Evolutionary conservation across 2,888 invertebrate species (phyloP), one percentile per base, ranked within the genome.

Genomic region (Sesamia inferens): DNA sequence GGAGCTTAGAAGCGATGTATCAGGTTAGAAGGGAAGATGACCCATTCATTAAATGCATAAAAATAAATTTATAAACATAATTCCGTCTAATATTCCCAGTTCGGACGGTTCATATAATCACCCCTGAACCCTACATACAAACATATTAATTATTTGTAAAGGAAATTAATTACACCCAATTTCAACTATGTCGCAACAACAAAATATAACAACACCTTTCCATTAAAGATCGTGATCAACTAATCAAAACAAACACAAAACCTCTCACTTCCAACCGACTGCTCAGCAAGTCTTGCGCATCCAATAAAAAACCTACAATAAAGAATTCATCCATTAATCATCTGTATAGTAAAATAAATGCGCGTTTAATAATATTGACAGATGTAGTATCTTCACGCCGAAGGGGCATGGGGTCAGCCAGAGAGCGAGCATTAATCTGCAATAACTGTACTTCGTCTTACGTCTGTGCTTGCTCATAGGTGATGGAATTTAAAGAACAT

Each of bases 321-420:
- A 84, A 82, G 81, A 83, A 70, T 73, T 69, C 42, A 10, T 66
- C 84, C 76, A 85, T 85, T 85, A 85, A 81, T 83, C 76, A 79
- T 71, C 59, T 59, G 61, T 39, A 70, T 74, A 54, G 70, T 83
- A 78, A 82, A 68, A 78, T 85, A 78, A 80, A 81, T 82, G 76
- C 67, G n/a, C 82, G 79, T 83, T 85, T 83, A 80, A 82, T 87
- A 83, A 84, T 83, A 87, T 85, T 87, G 86, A 87, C 87, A 86
- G 86, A 86, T 86, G 83, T 79, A 79, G 74, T 86, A 82, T 81
- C 76, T 82, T 84, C 85, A 77, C 81, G 81, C 69, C 74, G 66
- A 67, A 31, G 57, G 79, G 87, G 69, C 80, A 85, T 68, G 62
- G 74, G 85, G 83, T 83, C 83, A 82, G 68, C 57, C 71, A 80